Conservation (phyloP, 2,888 invertebrate species). For the Lithophane semibrunnea region DNA sequence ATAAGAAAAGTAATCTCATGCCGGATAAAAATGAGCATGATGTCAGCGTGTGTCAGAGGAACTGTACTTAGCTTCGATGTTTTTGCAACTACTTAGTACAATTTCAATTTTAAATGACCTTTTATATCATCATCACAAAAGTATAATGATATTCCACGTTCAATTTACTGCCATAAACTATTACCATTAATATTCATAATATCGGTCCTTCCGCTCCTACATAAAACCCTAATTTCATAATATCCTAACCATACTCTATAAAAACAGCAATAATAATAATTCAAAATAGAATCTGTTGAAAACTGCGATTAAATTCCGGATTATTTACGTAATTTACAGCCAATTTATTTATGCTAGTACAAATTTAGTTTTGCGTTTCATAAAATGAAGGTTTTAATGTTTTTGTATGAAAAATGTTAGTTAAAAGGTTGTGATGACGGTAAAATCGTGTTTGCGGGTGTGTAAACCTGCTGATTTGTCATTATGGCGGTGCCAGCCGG, state of each 20-base stretch:
- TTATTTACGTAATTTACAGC: constrained; percentile 64
- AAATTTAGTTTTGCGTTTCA: constrained; percentile 57
- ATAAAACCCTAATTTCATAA: constrained; percentile 29
- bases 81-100: not conserved
- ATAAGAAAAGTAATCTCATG: not conserved
- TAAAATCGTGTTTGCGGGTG: constrained; percentile 60
- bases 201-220: not conserved
- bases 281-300: constrained; percentile 49
- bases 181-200: not conserved
- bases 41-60: not conserved
- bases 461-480: constrained; percentile 66
- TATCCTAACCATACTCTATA: constrained; percentile 27
- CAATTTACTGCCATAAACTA: not conserved
- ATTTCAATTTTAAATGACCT: not conserved
- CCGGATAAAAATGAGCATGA: not conserved
- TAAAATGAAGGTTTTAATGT: constrained; percentile 28
- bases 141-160: not conserved
- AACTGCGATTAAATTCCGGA: constrained; percentile 56
- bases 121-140: not conserved
- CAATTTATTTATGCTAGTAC: constrained; percentile 55
- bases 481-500: constrained; percentile 76
- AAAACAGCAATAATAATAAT: constrained; percentile 51
- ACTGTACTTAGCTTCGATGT: too few species aligned
- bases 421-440: constrained; percentile 47
- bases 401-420: constrained; percentile 50